Percentiles rank a stretch among this genome's conserved stretches.
Evolutionary conservation across 2,888 invertebrate species (phyloP).

Genomic region (Malachius bipustulatus): DNA sequence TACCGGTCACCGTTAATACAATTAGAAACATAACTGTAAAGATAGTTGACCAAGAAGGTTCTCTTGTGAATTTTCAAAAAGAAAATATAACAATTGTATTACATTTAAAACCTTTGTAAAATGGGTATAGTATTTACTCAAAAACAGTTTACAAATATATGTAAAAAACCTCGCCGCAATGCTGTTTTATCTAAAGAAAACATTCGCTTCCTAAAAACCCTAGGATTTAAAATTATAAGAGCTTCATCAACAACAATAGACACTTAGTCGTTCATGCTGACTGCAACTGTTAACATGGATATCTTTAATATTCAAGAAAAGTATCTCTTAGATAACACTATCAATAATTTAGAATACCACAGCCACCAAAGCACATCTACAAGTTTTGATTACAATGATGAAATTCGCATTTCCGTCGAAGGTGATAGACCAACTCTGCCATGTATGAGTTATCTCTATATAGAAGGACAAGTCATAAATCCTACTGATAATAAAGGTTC

Average conservation of each 20-base stretch:
- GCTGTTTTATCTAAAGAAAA: too few species aligned
- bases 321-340: constrained; percentile 18
- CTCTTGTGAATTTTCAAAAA: constrained; percentile 7
- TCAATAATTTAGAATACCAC: constrained; percentile 22
- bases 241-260: too few species aligned
- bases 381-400: constrained; percentile 25
- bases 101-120: constrained; percentile 3
- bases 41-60: too few species aligned
- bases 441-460: constrained; percentile 21
- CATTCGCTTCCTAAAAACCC: too few species aligned
- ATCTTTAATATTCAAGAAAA: constrained; percentile 17
- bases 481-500: not conserved
- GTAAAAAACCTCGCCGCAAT: too few species aligned
- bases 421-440: constrained; percentile 25
- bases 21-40: constrained; percentile 6
- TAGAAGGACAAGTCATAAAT: too few species aligned
- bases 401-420: constrained; percentile 26
- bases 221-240: too few species aligned
- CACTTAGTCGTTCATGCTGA: too few species aligned
- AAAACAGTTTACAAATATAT: too few species aligned
- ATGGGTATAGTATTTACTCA: not conserved
- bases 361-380: constrained; percentile 24
- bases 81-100: constrained; percentile 5
- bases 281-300: constrained; percentile 13
- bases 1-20: constrained; percentile 6